Percentiles rank a stretch among this genome's conserved stretches.
Conservation (phyloP, 1,140 invertebrate species). For the Pectinophora gossypiella region DNA sequence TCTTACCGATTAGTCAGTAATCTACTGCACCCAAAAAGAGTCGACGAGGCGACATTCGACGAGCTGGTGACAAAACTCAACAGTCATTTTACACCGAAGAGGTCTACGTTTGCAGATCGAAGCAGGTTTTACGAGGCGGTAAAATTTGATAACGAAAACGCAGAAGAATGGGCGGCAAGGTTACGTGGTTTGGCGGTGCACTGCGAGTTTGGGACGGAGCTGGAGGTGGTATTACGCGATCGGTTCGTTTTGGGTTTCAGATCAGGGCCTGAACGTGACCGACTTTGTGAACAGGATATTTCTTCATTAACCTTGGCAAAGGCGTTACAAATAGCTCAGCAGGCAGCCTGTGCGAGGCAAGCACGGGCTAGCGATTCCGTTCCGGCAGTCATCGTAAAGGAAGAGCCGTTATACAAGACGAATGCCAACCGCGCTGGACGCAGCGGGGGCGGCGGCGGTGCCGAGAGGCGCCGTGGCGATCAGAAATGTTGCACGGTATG, state of each 20-base stretch:
- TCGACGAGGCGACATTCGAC: not conserved
- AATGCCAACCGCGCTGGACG: not conserved
- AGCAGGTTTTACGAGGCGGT: not conserved
- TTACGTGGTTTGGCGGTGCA: constrained; percentile 30
- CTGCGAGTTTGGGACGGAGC: no score
- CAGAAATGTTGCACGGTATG: constrained; percentile 22
- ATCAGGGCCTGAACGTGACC: no score
- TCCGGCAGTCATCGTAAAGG: constrained; percentile 1
- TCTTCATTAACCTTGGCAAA: constrained; percentile 18
- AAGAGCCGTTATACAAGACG: constrained; percentile 5
- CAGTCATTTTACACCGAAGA: constrained; percentile 7
- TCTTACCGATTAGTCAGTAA: not conserved
- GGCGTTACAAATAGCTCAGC: constrained; percentile 27
- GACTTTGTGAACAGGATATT: constrained; percentile 25
- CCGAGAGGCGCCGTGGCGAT: constrained; percentile 2
- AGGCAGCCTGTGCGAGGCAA: no score
- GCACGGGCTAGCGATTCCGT: no score
- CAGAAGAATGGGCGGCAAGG: constrained; percentile 22
- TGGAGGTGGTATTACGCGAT: no score
- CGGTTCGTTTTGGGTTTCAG: no score
- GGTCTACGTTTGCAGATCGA: constrained; percentile 6
- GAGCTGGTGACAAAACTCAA: not conserved
- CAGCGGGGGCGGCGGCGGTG: not conserved
- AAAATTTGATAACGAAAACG: not conserved
- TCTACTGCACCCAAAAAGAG: not conserved